Percentiles rank a stretch among this genome's conserved stretches.
Evolutionary conservation across 2,113 vertebrate species (phyloP).

Genomic region (Spheniscus mendiculus): DNA sequence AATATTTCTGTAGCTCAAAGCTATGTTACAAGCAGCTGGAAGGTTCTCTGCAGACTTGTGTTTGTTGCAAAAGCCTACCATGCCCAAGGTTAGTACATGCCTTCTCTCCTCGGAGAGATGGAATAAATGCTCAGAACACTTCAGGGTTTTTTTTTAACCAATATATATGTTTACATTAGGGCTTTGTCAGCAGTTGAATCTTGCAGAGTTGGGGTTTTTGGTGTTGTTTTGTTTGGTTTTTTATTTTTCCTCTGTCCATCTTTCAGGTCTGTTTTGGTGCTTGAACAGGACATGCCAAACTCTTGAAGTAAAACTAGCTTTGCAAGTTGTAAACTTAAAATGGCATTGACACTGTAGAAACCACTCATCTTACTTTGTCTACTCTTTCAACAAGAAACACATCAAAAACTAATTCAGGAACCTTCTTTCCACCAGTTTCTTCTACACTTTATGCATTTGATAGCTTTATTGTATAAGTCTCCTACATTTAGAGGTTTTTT

Average conservation of each 20-base stretch:
- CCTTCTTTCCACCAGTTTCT: neutral
- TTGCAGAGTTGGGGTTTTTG: neutral
- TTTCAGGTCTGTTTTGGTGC: neutral
- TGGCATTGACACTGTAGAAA: neutral
- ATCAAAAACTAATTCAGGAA: neutral
- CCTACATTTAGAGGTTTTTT: neutral
- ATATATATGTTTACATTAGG: neutral
- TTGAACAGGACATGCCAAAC: neutral
- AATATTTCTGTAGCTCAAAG: neutral
- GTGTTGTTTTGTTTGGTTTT: neutral
- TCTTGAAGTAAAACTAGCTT: neutral
- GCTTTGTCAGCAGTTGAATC: neutral
- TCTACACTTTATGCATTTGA: neutral
- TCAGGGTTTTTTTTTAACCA: neutral
- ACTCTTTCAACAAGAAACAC: neutral
- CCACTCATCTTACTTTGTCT: neutral
- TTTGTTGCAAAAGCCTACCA: neutral
- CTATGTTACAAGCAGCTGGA: neutral
- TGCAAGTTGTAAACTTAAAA: neutral
- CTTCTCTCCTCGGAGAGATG: neutral
- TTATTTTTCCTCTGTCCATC: neutral
- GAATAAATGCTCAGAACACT: neutral
- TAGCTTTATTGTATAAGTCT: neutral
- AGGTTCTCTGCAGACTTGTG: neutral
- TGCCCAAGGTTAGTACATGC: neutral